Evolutionary conservation across 2,113 vertebrate genomes (phyloP).

Genomic region (Mesembrinibis cayennensis): DNA sequence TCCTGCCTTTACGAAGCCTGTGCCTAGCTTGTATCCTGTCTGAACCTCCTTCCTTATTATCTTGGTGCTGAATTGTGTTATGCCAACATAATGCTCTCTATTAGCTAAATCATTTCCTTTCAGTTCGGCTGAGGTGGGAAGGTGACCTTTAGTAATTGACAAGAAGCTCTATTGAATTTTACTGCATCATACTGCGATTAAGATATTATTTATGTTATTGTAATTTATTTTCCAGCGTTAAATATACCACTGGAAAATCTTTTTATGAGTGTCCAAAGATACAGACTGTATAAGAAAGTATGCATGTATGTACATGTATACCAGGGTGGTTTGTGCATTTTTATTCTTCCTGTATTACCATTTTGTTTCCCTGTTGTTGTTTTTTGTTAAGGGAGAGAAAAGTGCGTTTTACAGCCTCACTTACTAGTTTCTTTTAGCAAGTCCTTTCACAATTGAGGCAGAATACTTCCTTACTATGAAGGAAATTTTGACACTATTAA

Average conservation of each 20-base stretch:
- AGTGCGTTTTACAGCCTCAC: background rate
- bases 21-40: background rate
- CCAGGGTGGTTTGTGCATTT: background rate
- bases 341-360: background rate
- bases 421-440: background rate
- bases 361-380: background rate
- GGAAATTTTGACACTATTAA: conserved; percentile 7
- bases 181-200: background rate
- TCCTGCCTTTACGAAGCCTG: background rate
- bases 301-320: background rate
- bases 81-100: background rate
- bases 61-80: background rate
- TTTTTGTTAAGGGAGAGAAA: background rate
- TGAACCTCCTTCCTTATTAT: background rate
- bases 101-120: background rate
- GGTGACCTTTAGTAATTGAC: background rate
- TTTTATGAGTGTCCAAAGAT: background rate
- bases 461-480: background rate
- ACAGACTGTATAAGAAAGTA: background rate
- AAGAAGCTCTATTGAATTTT: background rate
- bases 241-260: background rate
- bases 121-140: background rate
- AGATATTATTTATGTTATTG: background rate
- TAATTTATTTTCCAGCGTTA: background rate
- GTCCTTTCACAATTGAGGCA: background rate